Evolutionary conservation across 2,113 vertebrate species (phyloP).

Genomic region (Protomyctophum bolini): DNA sequence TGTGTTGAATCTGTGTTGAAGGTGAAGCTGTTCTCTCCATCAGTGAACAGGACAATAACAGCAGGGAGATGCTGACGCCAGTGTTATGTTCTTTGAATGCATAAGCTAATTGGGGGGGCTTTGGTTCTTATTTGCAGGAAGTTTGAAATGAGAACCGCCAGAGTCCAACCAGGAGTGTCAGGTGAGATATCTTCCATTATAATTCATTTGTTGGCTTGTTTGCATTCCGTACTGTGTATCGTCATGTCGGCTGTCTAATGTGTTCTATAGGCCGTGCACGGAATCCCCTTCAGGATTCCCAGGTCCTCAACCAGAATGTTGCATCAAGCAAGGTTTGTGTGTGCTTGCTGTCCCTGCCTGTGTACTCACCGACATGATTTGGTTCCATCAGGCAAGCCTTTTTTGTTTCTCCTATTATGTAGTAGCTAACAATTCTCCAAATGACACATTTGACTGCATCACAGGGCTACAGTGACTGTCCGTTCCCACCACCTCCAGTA

Average conservation of each 20-base stretch:
- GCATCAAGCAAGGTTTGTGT: slow-evolving; percentile 53
- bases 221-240: background rate
- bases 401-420: background rate
- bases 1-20: no score
- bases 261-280: slow-evolving; percentile 40
- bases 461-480: slow-evolving; percentile 49
- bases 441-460: background rate
- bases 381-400: background rate
- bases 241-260: background rate
- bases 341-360: no score
- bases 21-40: no score
- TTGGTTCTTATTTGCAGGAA: slow-evolving; percentile 65
- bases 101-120: background rate
- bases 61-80: no score
- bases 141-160: slow-evolving; percentile 74
- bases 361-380: background rate
- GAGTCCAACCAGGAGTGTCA: slow-evolving; percentile 38
- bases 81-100: no score
- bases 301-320: slow-evolving; percentile 72
- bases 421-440: background rate
- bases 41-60: no score
- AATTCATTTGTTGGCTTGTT: background rate
- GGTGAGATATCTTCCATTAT: slow-evolving; percentile 62
- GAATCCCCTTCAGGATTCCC: slow-evolving; percentile 70
- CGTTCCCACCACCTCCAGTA: slow-evolving; percentile 2